Conservation (phyloP, 2,113 vertebrate genomes). For the Acrocephalus kingi region DNA sequence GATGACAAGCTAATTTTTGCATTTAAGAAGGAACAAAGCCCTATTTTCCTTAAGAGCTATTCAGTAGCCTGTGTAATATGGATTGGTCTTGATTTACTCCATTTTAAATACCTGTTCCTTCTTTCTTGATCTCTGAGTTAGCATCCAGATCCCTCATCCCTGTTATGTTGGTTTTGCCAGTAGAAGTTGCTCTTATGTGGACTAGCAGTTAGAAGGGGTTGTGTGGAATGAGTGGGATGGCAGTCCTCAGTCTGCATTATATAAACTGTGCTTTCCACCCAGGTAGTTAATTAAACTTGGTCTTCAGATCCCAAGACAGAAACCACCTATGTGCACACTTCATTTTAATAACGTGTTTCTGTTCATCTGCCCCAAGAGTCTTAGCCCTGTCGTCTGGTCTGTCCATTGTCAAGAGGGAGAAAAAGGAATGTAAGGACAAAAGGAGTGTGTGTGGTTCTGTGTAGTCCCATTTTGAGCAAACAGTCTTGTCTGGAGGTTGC, state of each 20-base stretch:
- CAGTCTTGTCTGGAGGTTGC: not conserved
- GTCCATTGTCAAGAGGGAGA: not conserved
- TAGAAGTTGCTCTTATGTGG: not conserved
- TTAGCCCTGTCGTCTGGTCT: not conserved
- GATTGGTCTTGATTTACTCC: not conserved
- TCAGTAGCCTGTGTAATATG: not conserved
- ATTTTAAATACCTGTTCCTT: not conserved
- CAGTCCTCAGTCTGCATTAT: not conserved
- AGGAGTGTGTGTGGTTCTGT: not conserved
- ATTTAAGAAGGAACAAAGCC: not conserved
- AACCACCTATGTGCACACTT: not conserved
- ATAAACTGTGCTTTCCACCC: not conserved
- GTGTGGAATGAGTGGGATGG: not conserved
- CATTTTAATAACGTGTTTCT: not conserved
- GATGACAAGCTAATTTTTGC: not conserved
- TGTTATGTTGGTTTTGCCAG: not conserved
- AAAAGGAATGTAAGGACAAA: not conserved
- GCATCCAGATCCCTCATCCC: not conserved
- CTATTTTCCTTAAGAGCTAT: not conserved
- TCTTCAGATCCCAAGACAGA: constrained; percentile 2
- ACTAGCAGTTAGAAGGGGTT: not conserved
- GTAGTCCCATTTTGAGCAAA: not conserved
- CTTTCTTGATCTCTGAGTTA: not conserved
- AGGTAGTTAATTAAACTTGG: constrained; percentile 3
- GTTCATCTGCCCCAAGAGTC: not conserved